Conservation (phyloP, 2,888 invertebrate species). For the Heliconius hortense region DNA sequence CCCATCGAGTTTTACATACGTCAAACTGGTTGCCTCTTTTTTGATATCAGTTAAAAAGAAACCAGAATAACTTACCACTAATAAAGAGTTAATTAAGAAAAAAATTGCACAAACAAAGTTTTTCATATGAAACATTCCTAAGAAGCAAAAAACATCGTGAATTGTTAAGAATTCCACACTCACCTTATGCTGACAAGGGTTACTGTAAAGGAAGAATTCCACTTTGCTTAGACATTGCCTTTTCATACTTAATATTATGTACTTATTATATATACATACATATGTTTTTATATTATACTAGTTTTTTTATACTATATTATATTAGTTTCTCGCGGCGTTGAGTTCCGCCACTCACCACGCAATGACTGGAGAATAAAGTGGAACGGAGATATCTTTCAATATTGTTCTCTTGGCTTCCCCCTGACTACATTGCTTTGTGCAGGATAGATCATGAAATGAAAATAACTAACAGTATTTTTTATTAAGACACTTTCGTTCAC, state of each 20-base stretch:
- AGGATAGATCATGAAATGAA: too few relatives aligned
- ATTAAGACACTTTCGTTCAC: not conserved
- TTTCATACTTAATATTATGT: not conserved
- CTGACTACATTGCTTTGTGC: too few relatives aligned
- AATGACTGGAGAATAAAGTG: not conserved
- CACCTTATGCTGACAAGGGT: conserved; percentile 12
- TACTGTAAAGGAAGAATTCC: conserved; percentile 13
- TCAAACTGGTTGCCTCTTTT: too few relatives aligned
- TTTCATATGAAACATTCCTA: conserved; percentile 2
- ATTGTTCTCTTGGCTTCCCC: not conserved
- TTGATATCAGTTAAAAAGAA: not conserved
- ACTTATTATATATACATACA: not conserved
- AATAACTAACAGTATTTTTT: too few relatives aligned
- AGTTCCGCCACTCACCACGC: too few relatives aligned
- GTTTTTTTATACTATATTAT: not conserved
- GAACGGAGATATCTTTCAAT: not conserved
- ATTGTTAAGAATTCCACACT: not conserved
- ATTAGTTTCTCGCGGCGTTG: not conserved
- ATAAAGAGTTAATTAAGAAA: not conserved
- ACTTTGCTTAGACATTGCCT: conserved; percentile 1
- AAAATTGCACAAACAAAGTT: not conserved
- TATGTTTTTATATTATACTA: not conserved
- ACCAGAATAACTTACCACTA: not conserved
- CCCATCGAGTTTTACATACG: too few relatives aligned
- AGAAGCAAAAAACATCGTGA: conserved; percentile 2